Evolutionary conservation across 2,888 invertebrate species (phyloP), one percentile per base, ranked within the genome.

Genomic region (Tinea pellionella): DNA sequence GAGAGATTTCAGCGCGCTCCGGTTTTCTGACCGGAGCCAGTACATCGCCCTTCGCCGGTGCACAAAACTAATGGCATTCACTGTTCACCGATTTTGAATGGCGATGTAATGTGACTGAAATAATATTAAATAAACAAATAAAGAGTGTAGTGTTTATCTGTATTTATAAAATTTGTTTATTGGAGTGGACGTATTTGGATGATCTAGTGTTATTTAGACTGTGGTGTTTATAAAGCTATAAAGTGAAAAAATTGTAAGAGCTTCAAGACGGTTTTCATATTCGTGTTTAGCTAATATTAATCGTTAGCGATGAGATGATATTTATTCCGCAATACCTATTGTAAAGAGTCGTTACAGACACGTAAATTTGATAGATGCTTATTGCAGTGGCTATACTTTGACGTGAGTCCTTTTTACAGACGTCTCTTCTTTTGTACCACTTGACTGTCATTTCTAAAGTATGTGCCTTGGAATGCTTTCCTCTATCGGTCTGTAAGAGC

Each of bases 391-490:
- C 37, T 37, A n/a, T 37, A 37, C 37, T 37, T 37, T 37, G 37
- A 9, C 37, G 2, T 37, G 37, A 37, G 37, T 37, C 37, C 37
- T 37, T 37, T 37, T 6, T 37, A 37, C 37, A 37, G 37, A 70
- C 65, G 68, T 67, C 63, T 61, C 61, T 18, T 3, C 18, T 53
- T 53, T 53, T 19, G 53, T 53, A 53, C 53, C 53, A 24, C 24
- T 53, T 24, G 18, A 53, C 53, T 53, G 53, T 53, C 79, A 68
- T 84, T 87, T 86, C 84, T 86, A 86, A 85, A 85, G 82, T 85
- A 86, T 86, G 87, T 87, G 87, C 87, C 87, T 87, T 87, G 86
- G 76, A 78, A 84, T 75, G 86, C 86, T 87, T 86, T 85, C 76
- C 83, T 84, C 78, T 78, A 83, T 81, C 74, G 78, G 80, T 77